These are phyloP conservation scores for Maccullochella peelii DNA, from an alignment of 2,113 vertebrate species.

Conservation along the genomic window DNA sequence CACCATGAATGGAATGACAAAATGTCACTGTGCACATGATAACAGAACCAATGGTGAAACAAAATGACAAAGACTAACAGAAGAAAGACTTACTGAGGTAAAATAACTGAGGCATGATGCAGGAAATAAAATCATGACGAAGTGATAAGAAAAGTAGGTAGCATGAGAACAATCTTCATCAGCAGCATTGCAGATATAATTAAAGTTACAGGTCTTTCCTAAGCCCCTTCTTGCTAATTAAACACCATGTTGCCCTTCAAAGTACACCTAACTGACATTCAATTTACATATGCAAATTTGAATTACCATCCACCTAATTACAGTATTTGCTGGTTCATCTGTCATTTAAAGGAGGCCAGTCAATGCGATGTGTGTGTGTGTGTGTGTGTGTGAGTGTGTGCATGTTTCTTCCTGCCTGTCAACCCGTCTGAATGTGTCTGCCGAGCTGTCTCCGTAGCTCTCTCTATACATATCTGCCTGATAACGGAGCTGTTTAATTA, in stretches of 20 bases:
- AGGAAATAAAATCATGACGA: neutral
- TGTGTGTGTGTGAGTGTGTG: neutral
- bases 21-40: neutral
- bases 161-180: neutral
- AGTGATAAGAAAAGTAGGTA: neutral
- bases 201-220: conserved; percentile 7
- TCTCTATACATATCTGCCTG: conserved; percentile 2
- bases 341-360: conserved; percentile 58
- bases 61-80: conserved; percentile 2
- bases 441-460: conserved; percentile 35
- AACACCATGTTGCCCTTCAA: conserved; percentile 56
- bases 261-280: conserved; percentile 65
- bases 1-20: neutral
- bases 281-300: conserved; percentile 73
- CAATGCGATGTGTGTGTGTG: neutral
- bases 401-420: conserved; percentile 29
- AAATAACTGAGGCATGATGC: neutral
- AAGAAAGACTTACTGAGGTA: neutral
- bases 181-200: conserved; percentile 37
- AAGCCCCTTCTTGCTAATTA: conserved; percentile 48
- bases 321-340: conserved; percentile 65
- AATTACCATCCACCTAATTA: conserved; percentile 71
- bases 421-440: conserved; percentile 40
- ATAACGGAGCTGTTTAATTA: conserved; percentile 41
- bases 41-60: neutral